Conservation (phyloP, 1,140 invertebrate species). For the Sycophila sp. region DNA sequence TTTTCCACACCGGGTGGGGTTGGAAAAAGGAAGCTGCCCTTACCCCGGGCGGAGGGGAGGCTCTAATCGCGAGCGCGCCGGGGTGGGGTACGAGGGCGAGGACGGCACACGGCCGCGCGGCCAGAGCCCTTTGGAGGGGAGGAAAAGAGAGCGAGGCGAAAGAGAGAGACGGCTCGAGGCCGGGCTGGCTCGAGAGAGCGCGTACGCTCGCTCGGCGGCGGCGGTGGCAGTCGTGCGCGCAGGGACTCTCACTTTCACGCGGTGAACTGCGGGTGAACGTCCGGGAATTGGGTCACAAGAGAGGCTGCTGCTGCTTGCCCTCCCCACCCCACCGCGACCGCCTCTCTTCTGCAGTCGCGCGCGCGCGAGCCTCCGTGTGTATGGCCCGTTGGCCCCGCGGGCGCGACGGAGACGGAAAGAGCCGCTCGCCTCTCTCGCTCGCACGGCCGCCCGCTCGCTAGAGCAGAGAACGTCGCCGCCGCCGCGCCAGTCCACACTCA, state of each 20-base stretch:
- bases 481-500: slow-evolving; percentile 61
- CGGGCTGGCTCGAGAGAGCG: slow-evolving; percentile 42
- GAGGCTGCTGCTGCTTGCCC: no score
- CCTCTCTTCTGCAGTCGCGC: slow-evolving; percentile 60
- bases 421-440: slow-evolving; percentile 8
- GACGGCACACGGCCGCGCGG: background rate
- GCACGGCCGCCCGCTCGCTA: background rate
- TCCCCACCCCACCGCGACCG: slow-evolving; percentile 63
- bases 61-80: no score
- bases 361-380: slow-evolving; percentile 48
- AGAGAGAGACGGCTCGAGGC: slow-evolving; percentile 44
- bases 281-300: slow-evolving; percentile 68
- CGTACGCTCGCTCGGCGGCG: slow-evolving; percentile 37
- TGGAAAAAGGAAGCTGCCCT: background rate
- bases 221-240: slow-evolving; percentile 48
- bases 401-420: background rate
- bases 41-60: background rate
- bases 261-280: slow-evolving; percentile 67
- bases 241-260: slow-evolving; percentile 68
- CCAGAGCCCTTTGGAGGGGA: slow-evolving; percentile 31
- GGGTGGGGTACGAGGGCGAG: background rate
- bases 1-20: no score
- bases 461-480: slow-evolving; percentile 36
- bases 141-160: slow-evolving; percentile 38
- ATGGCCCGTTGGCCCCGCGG: slow-evolving; percentile 16